These are phyloP conservation scores for Borostomias antarcticus DNA, from an alignment of 2,797 vertebrate species.

Conservation along the genomic window DNA sequence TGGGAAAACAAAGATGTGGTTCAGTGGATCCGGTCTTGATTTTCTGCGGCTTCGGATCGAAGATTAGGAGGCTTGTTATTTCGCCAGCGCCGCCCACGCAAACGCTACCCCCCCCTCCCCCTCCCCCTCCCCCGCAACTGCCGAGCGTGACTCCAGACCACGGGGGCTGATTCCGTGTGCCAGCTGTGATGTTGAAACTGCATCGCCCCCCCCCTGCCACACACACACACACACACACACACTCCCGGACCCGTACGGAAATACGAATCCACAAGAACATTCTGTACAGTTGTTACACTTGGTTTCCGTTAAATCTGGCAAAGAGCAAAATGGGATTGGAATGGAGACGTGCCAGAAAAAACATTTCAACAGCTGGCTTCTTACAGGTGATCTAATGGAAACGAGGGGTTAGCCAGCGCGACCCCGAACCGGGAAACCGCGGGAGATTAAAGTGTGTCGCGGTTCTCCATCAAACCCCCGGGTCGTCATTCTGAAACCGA, in stretches of 20 bases:
- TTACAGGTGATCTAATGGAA: no score
- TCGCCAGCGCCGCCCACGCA: conserved; percentile 62
- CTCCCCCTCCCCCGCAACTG: conserved; percentile 60
- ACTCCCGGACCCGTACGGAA: not conserved
- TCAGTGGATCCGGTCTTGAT: conserved; percentile 74
- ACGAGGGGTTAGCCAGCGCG: no score
- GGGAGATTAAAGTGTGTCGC: no score
- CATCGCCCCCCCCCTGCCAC: not conserved
- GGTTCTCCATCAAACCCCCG: no score
- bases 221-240: conserved; percentile 16
- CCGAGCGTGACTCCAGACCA: conserved; percentile 62
- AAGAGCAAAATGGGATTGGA: no score
- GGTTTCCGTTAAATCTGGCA: not conserved
- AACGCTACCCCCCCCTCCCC: no score
- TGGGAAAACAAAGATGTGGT: conserved; percentile 74
- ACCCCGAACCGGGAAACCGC: no score
- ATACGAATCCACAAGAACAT: not conserved
- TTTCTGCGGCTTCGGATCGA: conserved; percentile 73
- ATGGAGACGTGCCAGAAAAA: no score
- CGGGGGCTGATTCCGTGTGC: conserved; percentile 67
- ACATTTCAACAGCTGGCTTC: no score
- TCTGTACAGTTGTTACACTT: not conserved
- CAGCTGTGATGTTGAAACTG: conserved; percentile 59
- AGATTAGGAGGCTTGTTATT: conserved; percentile 71
- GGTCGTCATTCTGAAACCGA: no score